A percentile compares a stretch with the other conserved stretches of the same genome.
phyloP scores from a whole-genome alignment of 2,113 vertebrate genomes.

The Spheniscus mendiculus region DNA sequence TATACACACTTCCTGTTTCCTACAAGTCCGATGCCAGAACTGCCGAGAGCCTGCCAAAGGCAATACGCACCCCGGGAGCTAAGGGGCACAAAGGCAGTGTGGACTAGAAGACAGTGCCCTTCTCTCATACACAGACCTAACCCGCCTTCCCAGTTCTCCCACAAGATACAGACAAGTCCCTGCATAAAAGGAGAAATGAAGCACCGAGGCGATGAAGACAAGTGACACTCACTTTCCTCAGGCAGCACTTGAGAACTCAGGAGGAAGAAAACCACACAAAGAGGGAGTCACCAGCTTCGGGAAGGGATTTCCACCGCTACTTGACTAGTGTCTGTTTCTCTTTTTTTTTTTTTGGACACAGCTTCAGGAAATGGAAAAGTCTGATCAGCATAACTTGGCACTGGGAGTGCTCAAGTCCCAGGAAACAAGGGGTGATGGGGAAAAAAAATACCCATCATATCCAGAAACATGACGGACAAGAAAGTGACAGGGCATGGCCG shows the following conservation, averaged over 20 bases:
- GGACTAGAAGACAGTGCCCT: not conserved
- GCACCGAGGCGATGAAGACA: not conserved
- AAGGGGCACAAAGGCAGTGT: not conserved
- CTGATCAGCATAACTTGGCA: not conserved
- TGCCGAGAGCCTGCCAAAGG: not conserved
- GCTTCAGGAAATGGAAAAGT: not conserved
- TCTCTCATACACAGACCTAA: not conserved
- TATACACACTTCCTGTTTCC: not conserved
- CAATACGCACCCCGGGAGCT: accelerated
- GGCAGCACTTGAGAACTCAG: not conserved
- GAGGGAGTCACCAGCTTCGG: not conserved
- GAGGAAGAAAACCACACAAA: not conserved
- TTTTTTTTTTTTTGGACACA: not conserved
- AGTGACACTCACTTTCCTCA: not conserved
- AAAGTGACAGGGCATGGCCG: not conserved
- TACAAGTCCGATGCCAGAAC: not conserved
- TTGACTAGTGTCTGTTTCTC: accelerated
- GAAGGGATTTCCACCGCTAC: not conserved
- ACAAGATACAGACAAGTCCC: not conserved
- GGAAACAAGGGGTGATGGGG: not conserved
- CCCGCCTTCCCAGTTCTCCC: not conserved
- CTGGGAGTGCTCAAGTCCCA: not conserved
- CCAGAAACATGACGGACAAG: not conserved
- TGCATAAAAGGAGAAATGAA: not conserved
- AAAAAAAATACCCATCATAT: not conserved